phyloP scores from a whole-genome alignment of 2,113 vertebrate species.

The Menura novaehollandiae region DNA sequence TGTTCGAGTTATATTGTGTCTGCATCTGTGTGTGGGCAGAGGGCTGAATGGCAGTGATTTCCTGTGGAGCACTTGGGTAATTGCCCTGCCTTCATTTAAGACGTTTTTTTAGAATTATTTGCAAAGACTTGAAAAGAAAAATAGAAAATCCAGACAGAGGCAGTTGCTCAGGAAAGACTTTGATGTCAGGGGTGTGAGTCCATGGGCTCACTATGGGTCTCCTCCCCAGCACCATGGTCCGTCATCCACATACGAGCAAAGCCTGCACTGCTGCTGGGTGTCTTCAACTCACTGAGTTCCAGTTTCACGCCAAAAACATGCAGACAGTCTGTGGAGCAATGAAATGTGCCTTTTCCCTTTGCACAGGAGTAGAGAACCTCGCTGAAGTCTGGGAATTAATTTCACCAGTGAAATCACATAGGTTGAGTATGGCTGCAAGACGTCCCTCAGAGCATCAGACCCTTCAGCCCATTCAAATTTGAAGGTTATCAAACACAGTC shows the following conservation, averaged over 20 bases:
- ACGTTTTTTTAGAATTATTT: neutral
- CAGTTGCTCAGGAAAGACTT: neutral
- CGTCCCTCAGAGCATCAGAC: neutral
- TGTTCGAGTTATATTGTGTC: neutral
- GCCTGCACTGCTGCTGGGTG: neutral
- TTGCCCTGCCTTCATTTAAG: neutral
- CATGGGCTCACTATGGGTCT: accelerated
- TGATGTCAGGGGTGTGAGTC: neutral
- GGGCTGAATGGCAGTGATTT: neutral
- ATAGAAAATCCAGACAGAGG: neutral
- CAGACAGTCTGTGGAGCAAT: neutral
- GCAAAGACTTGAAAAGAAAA: neutral
- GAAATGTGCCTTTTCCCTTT: neutral
- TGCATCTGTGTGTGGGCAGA: neutral
- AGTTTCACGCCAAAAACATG: neutral
- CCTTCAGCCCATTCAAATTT: neutral
- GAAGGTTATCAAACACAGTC: neutral
- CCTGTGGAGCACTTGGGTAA: neutral
- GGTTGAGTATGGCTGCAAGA: neutral
- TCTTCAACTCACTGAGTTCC: neutral
- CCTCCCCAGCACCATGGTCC: neutral
- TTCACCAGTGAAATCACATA: neutral
- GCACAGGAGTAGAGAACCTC: neutral
- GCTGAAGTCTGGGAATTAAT: neutral
- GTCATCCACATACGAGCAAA: neutral